Evolutionary conservation across 2,888 invertebrate species (phyloP).

Genomic region (Rosalia funebris): DNA sequence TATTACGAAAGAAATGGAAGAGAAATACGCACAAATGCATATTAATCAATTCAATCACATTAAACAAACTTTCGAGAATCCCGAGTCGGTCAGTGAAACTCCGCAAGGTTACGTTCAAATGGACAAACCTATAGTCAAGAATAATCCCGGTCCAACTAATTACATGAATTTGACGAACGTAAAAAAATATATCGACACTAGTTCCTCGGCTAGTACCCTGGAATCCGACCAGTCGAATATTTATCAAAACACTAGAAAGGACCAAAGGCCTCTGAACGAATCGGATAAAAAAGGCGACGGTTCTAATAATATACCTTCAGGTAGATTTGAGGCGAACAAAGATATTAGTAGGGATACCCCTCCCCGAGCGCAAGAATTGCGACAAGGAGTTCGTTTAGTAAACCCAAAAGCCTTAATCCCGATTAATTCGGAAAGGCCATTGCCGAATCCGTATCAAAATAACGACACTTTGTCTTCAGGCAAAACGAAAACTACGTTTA

Average conservation of each 20-base stretch:
- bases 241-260: slow-evolving; percentile 45
- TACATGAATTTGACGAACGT: slow-evolving; percentile 49
- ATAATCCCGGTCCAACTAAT: slow-evolving; percentile 44
- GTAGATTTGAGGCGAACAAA: slow-evolving; percentile 28
- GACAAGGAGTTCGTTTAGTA: slow-evolving; percentile 57
- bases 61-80: slow-evolving; percentile 51
- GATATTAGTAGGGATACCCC: slow-evolving; percentile 50
- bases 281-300: slow-evolving; percentile 32
- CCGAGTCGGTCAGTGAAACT: slow-evolving; percentile 7
- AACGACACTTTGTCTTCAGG: slow-evolving; percentile 20
- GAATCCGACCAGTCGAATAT: slow-evolving; percentile 56
- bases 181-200: slow-evolving; percentile 59
- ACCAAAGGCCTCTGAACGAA: slow-evolving; percentile 25
- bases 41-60: slow-evolving; percentile 55
- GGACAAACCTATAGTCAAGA: slow-evolving; percentile 46
- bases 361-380: slow-evolving; percentile 56
- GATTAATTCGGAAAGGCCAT: slow-evolving; percentile 59
- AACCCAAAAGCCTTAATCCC: slow-evolving; percentile 62
- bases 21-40: slow-evolving; percentile 55
- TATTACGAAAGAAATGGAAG: slow-evolving; percentile 48
- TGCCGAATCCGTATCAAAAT: slow-evolving; percentile 59
- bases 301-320: slow-evolving; percentile 27
- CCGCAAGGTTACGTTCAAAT: slow-evolving; percentile 52
- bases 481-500: slow-evolving; percentile 27
- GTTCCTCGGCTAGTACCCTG: slow-evolving; percentile 60